Base-by-base conservation (phyloP, 1,140 invertebrate genomes). In the Saxidomus purpurata region DNA sequence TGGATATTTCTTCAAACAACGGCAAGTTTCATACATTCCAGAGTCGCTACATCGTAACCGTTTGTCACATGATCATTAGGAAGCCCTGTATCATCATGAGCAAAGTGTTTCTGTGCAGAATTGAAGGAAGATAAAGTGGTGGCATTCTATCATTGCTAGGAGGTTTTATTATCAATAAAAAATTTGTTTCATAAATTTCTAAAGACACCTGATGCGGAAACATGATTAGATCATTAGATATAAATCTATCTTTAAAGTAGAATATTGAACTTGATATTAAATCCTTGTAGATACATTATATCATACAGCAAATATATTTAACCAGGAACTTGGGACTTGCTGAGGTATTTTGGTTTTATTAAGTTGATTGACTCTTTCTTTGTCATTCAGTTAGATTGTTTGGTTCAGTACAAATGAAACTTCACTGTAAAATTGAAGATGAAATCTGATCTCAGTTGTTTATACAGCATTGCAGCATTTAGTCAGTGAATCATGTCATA, bases 11-110 rank as follows among this genome's bases (percentile, higher is more conserved):
- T 55, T 55, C 19, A 55, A 55, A 55, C 52, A 55, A 47, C 8
- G 8, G 59, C 67, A 38, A 19, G 67, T 71, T 71, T 71, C 67
- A 71, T 38, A n/a, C 67, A 38, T 38, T 71, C 67, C 17, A 38
- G 19, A 4, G 13, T 36, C 38, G 67, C 67, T 71, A n/a, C 8
- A 59, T 8, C 4, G 59, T 28, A 63, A 22, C 52, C 52, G 19
- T 55, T 55, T 3, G 8, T 55, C 3, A 3, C 3, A 28, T 22
- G 19, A 11, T 63, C 11, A 63, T 63, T 28, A 28, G 3, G 6
- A 11, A 63, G 28, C 59, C 25, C 9, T 36, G 67, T 71, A 71
- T 71, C 67, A 40, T 71, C 67, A 71, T n/a, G 31, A 71, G 17
- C 13, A 38, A 71, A 71, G 17, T n/a, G 19, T 38, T 38, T 34